Percentiles rank a stretch among this genome's conserved stretches.
Evolutionary conservation across 2,113 vertebrate species (phyloP).

Genomic region (Callaeas wilsoni): DNA sequence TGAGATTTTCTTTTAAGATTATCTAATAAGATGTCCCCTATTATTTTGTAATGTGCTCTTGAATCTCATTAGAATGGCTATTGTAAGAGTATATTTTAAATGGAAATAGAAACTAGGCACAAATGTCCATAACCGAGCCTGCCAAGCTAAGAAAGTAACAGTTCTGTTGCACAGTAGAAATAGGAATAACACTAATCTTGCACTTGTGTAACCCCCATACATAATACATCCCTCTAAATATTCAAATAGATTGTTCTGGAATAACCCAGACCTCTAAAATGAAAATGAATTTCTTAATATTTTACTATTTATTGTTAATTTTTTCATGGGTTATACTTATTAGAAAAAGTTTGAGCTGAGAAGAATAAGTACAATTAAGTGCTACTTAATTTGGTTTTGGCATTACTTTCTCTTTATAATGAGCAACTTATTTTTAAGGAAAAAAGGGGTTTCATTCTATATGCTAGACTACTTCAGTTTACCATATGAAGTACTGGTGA

Average conservation of each 20-base stretch:
- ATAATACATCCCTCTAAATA: not conserved
- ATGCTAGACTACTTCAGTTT: not conserved
- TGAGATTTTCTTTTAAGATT: not conserved
- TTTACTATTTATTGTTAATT: not conserved
- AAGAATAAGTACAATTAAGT: not conserved
- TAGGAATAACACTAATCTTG: not conserved
- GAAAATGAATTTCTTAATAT: not conserved
- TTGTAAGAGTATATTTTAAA: not conserved
- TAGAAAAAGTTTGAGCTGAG: not conserved
- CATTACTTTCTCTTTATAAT: not conserved
- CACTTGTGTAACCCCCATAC: not conserved
- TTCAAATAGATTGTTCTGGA: not conserved
- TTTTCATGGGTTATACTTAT: not conserved
- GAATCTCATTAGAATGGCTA: not conserved
- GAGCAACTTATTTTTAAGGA: not conserved
- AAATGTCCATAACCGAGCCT: not conserved
- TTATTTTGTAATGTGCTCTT: not conserved
- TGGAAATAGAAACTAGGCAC: not conserved
- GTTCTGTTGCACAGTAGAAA: not conserved
- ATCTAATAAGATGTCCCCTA: not conserved
- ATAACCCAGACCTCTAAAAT: not conserved
- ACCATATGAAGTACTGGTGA: not conserved
- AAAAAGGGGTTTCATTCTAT: not conserved
- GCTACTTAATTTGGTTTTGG: not conserved
- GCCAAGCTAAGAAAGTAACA: not conserved